phyloP scores from a whole-genome alignment of 2,888 invertebrate genomes.

The Coelopa pilipes region DNA sequence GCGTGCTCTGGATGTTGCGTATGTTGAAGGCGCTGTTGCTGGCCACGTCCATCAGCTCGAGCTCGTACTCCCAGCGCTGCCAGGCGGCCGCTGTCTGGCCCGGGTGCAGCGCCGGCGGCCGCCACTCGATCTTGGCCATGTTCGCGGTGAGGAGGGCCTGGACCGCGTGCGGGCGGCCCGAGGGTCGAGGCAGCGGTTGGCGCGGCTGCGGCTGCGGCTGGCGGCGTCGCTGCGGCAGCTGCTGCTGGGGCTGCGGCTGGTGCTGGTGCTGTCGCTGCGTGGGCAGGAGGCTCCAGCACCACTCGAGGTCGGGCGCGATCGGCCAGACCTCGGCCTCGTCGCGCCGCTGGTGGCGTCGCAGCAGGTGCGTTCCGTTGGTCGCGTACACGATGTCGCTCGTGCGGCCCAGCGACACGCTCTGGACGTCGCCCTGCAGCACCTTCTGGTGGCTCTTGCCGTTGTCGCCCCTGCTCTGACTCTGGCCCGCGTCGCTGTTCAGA shows the following conservation, averaged over 20 bases:
- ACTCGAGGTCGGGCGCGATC: constrained; percentile 40
- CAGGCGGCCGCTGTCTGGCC: constrained; percentile 76
- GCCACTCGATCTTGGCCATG: constrained; percentile 84
- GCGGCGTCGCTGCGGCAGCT: no score
- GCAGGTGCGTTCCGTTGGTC: constrained; percentile 47
- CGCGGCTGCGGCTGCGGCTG: constrained; percentile 8
- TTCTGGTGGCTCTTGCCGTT: background rate
- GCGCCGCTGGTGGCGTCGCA: constrained; percentile 41
- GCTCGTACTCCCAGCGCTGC: constrained; percentile 64
- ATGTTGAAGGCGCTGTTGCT: constrained; percentile 60
- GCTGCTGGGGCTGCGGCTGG: constrained; percentile 63
- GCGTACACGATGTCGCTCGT: constrained; percentile 42
- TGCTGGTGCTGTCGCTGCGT: constrained; percentile 38
- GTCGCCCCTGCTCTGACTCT: no score
- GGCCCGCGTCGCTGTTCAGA: no score
- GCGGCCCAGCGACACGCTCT: constrained; percentile 44
- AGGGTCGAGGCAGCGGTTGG: constrained; percentile 76
- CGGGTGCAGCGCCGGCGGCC: constrained; percentile 74
- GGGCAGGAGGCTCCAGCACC: constrained; percentile 46
- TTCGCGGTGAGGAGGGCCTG: constrained; percentile 84
- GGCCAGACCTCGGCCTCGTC: constrained; percentile 41
- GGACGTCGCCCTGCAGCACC: constrained; percentile 44
- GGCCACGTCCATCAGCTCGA: constrained; percentile 63
- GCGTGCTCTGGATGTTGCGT: constrained; percentile 70
- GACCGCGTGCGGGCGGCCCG: constrained; percentile 80